Base-by-base conservation (phyloP, 2,797 vertebrate genomes). In the Hybognathus amarus region DNA sequence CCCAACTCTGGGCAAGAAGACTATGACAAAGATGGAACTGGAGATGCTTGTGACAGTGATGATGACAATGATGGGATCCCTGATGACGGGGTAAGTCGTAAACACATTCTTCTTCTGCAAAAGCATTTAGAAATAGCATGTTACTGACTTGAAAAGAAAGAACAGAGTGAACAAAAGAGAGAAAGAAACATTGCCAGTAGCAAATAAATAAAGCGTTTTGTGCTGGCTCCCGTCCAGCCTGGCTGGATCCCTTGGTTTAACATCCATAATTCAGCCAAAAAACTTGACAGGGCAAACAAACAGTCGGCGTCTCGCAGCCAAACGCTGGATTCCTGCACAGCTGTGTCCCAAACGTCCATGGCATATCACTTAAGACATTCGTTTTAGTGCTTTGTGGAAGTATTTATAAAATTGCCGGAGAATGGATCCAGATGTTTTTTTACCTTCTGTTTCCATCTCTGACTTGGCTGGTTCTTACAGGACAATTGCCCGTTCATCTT, bases 1-100 rank as follows among this genome's bases (percentile, higher is more conserved):
- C 98, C 98, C 86, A 99, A 99, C 93, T 99, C 98, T 30, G 98
- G 98, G n/a, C 98, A 99, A 90, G 98, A 99, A 94, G 98, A 99
- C 91, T 96, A 99, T 4, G 98, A 99, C 94, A 98, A 97, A 90
- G 98, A 99, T 83, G 98, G 98, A 80, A 93, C 95, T 61, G 98
- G 98, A 24, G 98, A 99, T 90, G 98, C 98, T 91, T 99, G 98
- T 89, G 98, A 99, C 90, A 89, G 80, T 0, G 98, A 99, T 78
- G 98, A 99, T 85, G 98, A 99, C 83, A 97, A 99, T 68, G 98
- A 99, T 91, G 92, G 96, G 83, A 98, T 99, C 90, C 94, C 95
- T 90, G 98, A 99, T 92, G 97, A 97, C 45, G 94, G 96, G 95
- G 98, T 99, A 95, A 96, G 95, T 91, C 86, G 79, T 91, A 83